These are phyloP conservation scores for Erpornis zantholeuca DNA, from an alignment of 2,113 vertebrate genomes.

Conservation along the genomic window DNA sequence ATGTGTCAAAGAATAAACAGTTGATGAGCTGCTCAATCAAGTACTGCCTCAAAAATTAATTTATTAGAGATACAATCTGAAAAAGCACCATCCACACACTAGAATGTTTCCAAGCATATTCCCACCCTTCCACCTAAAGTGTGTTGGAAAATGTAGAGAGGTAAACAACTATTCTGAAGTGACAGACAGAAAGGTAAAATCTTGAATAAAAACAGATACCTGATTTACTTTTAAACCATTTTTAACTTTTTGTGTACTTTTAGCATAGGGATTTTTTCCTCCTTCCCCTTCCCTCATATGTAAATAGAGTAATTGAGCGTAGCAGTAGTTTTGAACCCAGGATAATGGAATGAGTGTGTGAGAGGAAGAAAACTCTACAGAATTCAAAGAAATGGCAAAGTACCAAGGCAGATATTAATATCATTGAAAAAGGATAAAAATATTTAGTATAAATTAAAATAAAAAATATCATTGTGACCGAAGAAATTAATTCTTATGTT, in stretches of 20 bases:
- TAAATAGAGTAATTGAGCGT: background rate
- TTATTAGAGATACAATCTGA: background rate
- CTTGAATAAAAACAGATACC: background rate
- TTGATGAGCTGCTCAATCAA: background rate
- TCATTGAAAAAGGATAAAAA: background rate
- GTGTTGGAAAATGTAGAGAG: background rate
- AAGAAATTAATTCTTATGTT: background rate
- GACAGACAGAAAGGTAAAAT: background rate
- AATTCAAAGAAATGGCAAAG: background rate
- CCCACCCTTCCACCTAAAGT: background rate
- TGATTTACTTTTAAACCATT: background rate
- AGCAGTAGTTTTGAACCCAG: background rate
- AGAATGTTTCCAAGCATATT: background rate
- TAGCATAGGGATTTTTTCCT: background rate
- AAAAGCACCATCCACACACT: background rate
- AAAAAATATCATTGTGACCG: background rate
- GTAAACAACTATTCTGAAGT: background rate
- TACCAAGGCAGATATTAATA: background rate
- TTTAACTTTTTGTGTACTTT: background rate
- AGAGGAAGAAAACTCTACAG: background rate
- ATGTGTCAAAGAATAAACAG: background rate
- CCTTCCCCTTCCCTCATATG: background rate
- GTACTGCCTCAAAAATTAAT: background rate
- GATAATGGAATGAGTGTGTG: background rate
- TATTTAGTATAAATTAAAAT: background rate